These are phyloP conservation scores for Laticauda colubrina DNA, from an alignment of 2,113 vertebrate species.

Conservation along the genomic window DNA sequence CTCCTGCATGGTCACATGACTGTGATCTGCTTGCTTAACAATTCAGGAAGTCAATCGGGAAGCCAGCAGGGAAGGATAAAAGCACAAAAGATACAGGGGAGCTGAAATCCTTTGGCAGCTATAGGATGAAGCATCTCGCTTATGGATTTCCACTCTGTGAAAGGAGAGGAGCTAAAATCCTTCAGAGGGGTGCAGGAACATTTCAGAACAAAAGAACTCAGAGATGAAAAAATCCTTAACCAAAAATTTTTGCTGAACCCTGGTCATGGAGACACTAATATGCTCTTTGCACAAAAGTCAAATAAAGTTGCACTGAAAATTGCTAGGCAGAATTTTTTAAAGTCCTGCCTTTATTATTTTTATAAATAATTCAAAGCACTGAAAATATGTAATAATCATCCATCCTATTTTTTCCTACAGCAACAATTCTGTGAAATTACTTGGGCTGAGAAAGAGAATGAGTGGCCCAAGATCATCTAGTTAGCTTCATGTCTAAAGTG, in stretches of 20 bases:
- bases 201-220: too few relatives aligned
- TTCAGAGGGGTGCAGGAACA: too few relatives aligned
- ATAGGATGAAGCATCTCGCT: too few relatives aligned
- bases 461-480: not conserved
- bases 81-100: too few relatives aligned
- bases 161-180: too few relatives aligned
- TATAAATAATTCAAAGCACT: not conserved
- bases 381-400: not conserved
- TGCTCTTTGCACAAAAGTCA: not conserved
- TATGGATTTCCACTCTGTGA: too few relatives aligned
- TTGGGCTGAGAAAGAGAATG: not conserved
- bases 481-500: not conserved
- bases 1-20: too few relatives aligned
- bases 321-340: not conserved
- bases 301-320: not conserved
- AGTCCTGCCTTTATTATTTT: not conserved
- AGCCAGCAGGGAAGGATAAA: too few relatives aligned
- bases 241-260: not conserved
- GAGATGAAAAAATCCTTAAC: not conserved
- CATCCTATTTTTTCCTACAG: not conserved
- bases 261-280: not conserved
- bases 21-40: too few relatives aligned
- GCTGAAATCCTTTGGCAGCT: too few relatives aligned
- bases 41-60: too few relatives aligned
- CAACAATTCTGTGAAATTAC: not conserved